Evolutionary conservation across 1,140 invertebrate genomes (phyloP).

Genomic region (Neodiprion virginianus): DNA sequence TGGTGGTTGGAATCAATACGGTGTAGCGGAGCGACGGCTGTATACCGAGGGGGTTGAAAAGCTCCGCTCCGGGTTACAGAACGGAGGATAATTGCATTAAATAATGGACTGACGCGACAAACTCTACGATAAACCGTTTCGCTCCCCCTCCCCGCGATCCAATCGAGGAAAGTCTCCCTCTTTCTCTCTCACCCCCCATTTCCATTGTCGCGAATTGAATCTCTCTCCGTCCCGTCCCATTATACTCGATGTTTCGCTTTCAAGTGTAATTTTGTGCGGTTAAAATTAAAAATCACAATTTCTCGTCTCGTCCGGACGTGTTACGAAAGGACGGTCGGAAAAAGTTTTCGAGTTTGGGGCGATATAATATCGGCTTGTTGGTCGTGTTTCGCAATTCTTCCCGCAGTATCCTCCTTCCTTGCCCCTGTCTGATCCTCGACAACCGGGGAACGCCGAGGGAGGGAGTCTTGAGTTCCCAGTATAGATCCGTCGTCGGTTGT

Average conservation of each 20-base stretch:
- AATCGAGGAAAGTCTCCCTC: neutral
- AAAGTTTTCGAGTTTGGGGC: too few relatives aligned
- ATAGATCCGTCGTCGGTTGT: slow-evolving; percentile 34
- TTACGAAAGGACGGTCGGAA: too few relatives aligned
- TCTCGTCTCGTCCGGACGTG: too few relatives aligned
- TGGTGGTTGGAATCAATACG: slow-evolving; percentile 7
- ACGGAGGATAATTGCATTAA: neutral
- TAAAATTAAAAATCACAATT: too few relatives aligned
- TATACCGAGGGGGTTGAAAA: neutral
- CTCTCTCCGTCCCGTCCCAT: neutral
- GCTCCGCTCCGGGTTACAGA: slow-evolving; percentile 1
- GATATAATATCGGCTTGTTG: too few relatives aligned
- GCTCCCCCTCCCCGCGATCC: neutral
- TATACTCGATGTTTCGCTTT: neutral
- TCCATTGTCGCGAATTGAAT: neutral
- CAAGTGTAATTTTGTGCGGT: too few relatives aligned
- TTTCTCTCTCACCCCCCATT: neutral
- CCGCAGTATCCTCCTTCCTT: neutral
- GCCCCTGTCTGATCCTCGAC: neutral
- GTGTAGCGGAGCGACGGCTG: neutral
- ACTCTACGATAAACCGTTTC: neutral
- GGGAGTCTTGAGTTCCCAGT: neutral
- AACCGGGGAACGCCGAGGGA: neutral
- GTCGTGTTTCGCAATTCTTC: too few relatives aligned
- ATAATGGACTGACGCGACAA: slow-evolving; percentile 2